Percentiles rank a stretch among this genome's conserved stretches.
These are phyloP conservation scores for Patella caerulea DNA, from an alignment of 2,888 invertebrate genomes.

Conservation along the genomic window DNA sequence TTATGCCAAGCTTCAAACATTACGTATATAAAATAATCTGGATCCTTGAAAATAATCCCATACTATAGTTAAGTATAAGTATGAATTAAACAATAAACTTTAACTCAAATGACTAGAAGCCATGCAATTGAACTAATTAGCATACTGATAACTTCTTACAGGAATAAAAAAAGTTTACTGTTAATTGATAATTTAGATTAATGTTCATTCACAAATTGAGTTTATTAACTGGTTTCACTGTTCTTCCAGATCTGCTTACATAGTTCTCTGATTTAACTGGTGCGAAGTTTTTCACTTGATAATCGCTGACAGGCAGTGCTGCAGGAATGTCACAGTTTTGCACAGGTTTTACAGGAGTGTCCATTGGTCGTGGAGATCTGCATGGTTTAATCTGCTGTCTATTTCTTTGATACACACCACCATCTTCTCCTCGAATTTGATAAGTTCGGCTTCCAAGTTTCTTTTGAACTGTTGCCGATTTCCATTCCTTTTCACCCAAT, in stretches of 20 bases:
- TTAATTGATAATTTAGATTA: no score
- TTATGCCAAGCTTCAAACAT: no score
- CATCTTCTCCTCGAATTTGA: constrained; percentile 2
- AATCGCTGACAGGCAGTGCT: neutral
- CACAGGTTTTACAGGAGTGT: neutral
- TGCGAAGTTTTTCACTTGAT: neutral
- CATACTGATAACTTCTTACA: no score
- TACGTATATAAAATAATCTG: no score
- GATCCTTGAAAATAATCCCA: no score
- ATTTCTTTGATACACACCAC: constrained; percentile 11
- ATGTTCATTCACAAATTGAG: neutral
- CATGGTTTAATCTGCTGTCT: constrained; percentile 11
- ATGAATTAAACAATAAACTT: no score
- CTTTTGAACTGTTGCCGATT: constrained; percentile 14
- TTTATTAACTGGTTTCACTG: neutral
- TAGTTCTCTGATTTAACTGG: neutral
- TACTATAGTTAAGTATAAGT: no score
- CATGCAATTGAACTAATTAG: no score
- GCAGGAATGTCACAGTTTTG: neutral
- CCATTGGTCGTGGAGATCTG: neutral
- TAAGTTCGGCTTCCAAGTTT: constrained; percentile 14
- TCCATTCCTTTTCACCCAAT: constrained; percentile 18
- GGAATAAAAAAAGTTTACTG: no score
- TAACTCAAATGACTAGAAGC: no score
- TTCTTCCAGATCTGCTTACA: neutral